phyloP scores from a whole-genome alignment of 2,888 invertebrate genomes.

The Exocentrus adspersus region DNA sequence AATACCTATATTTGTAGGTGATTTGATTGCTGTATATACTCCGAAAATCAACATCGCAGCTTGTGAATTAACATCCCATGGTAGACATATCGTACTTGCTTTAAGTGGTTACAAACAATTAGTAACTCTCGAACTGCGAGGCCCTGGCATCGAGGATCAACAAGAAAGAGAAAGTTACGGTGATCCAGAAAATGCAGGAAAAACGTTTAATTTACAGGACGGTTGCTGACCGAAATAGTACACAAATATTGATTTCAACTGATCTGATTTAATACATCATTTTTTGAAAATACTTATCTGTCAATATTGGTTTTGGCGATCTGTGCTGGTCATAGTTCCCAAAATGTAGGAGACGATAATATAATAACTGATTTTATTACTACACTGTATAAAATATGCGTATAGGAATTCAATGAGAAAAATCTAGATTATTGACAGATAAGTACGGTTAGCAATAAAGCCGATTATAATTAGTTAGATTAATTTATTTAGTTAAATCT shows the following conservation, averaged over 20 bases:
- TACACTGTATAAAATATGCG: too few species aligned
- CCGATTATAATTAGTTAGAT: conserved; percentile 21
- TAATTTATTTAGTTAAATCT: conserved; percentile 48
- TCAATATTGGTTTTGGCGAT: conserved; percentile 34
- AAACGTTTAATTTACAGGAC: conserved; percentile 69
- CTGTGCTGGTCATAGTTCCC: conserved; percentile 54
- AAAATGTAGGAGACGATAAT: too few species aligned
- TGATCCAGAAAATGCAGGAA: conserved; percentile 68
- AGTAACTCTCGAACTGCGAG: conserved; percentile 71
- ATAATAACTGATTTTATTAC: too few species aligned
- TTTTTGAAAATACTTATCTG: conserved; percentile 33
- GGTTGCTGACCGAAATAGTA: conserved; percentile 55
- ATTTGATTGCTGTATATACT: conserved; percentile 81
- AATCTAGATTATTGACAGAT: conserved; percentile 33
- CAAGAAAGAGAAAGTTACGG: conserved; percentile 63
- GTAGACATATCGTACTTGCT: conserved; percentile 75
- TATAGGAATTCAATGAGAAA: background rate
- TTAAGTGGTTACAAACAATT: conserved; percentile 74
- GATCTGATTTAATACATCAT: background rate
- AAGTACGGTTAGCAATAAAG: conserved; percentile 36
- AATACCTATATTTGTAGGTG: conserved; percentile 69
- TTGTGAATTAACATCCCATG: conserved; percentile 80
- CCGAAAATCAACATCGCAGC: conserved; percentile 79
- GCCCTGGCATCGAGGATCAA: conserved; percentile 53
- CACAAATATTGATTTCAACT: background rate